Evolutionary conservation across 2,797 vertebrate species (phyloP), one percentile per base, ranked within the genome.

Genomic region (Pantherophis alleghaniensis): DNA sequence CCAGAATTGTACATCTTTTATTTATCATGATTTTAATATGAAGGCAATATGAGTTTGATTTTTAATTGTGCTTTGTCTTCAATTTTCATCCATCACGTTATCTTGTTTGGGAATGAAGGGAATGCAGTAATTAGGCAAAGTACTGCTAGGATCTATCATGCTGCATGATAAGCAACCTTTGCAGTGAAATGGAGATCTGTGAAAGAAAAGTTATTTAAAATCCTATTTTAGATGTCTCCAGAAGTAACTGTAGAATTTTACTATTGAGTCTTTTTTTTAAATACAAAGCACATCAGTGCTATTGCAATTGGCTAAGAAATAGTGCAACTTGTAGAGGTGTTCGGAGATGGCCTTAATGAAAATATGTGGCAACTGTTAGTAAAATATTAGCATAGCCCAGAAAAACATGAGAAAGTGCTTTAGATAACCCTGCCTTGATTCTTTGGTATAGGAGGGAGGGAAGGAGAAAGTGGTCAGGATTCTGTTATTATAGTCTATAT

Each of bases 1-100:
- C 93, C 93, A 6, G 88, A 32, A 94, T 90, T 66, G 16, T 69
- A 83, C 53, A 91, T 91, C 87, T 94, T 92, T 89, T 90, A 57
- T 42, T 94, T 93, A 20, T n/a, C 63, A 2, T 60, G 37, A 59
- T 51, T 74, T 91, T 22, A 86, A 26, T 56, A 69, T 32, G 79
- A 88, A 14, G 42, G 28, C 12, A 63, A 5, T 89, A 5, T 87
- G 90, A 14, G 57, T 11, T 24, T 56, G 42, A 0, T 55, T 2
- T 90, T 91, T 92, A 18, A 3, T 0, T 88, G 18, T 69, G 42
- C 37, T 87, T 60, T 9, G 12, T 11, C 42, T 79, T 93, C 89
- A 56, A 57, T 2, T 2, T 87, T 22, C 74, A 24, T 86, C 6
- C 9, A 22, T 2, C 3, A 51, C 0, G 1, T 12, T 2, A 12